Evolutionary conservation across 2,797 vertebrate genomes (phyloP).

Genomic region (Distichodus sexfasciatus): DNA sequence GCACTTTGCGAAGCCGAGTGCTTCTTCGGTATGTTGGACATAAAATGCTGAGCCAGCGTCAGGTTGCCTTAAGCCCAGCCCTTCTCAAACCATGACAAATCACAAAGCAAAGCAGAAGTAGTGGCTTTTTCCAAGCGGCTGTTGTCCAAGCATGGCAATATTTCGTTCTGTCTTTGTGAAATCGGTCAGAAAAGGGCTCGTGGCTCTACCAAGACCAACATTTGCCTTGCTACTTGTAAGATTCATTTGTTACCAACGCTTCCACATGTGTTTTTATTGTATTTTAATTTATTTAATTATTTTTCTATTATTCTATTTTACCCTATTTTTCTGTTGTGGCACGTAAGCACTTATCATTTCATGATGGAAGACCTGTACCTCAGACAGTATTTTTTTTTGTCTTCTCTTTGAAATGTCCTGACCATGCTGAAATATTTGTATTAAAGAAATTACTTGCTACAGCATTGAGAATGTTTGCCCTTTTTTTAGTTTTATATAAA

Average conservation of each 20-base stretch:
- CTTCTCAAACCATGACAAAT: slow-evolving; percentile 6
- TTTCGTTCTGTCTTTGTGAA: slow-evolving; percentile 25
- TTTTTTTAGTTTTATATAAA: too few species aligned
- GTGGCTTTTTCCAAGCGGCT: background rate
- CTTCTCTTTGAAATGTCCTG: slow-evolving; percentile 31
- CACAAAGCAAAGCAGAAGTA: slow-evolving; percentile 5
- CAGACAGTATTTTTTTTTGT: slow-evolving; percentile 37
- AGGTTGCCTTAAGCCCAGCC: slow-evolving; percentile 25
- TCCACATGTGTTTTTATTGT: slow-evolving; percentile 23
- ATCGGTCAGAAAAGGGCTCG: slow-evolving; percentile 1
- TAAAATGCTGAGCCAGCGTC: slow-evolving; percentile 20
- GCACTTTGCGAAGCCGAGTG: background rate
- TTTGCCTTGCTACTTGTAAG: slow-evolving; percentile 14
- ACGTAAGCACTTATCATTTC: slow-evolving; percentile 42
- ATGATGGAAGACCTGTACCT: slow-evolving; percentile 39
- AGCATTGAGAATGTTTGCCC: background rate
- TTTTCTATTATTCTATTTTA: slow-evolving; percentile 17
- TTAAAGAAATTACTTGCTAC: slow-evolving; percentile 38
- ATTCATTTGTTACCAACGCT: slow-evolving; percentile 21
- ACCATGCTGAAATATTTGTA: slow-evolving; percentile 44
- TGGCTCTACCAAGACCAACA: slow-evolving; percentile 14
- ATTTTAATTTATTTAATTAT: slow-evolving; percentile 35
- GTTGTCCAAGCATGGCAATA: slow-evolving; percentile 25
- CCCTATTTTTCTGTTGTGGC: slow-evolving; percentile 34
- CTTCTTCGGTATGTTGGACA: slow-evolving; percentile 1